Percentiles rank a stretch among this genome's conserved stretches.
Evolutionary conservation across 30 jellyfish, hydroid and myxozoan genomes (phyloP).

Genomic region (Chironex yamaguchii): DNA sequence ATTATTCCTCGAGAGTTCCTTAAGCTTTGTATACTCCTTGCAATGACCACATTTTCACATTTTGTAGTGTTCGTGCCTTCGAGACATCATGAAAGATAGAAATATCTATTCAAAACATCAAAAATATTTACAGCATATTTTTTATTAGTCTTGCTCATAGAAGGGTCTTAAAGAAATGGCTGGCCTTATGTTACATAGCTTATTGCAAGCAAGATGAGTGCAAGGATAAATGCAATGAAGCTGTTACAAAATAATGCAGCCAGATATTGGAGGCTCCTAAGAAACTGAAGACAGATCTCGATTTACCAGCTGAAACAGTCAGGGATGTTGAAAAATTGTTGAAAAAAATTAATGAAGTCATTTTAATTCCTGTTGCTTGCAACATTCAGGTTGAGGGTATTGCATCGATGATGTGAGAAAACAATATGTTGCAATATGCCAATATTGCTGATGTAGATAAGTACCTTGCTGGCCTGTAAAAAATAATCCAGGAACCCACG

Average conservation of each 20-base stretch:
- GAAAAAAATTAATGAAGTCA: too few species aligned
- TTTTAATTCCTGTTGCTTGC: too few species aligned
- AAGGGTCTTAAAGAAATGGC: neutral
- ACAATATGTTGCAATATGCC: too few species aligned
- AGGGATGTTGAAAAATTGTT: too few species aligned
- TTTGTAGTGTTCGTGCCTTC: neutral
- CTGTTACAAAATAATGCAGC: constrained; percentile 2
- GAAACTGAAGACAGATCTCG: constrained; percentile 2
- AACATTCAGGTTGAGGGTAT: too few species aligned
- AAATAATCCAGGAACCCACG: too few species aligned
- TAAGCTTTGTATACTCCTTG: constrained; percentile 4
- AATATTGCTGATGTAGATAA: too few species aligned
- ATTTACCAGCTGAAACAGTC: constrained; percentile 21
- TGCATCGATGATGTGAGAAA: too few species aligned
- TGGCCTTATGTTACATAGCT: constrained; percentile 15
- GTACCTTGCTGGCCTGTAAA: too few species aligned
- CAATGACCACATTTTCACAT: neutral
- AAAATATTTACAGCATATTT: too few species aligned
- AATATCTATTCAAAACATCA: too few species aligned
- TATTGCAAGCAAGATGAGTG: constrained; percentile 16
- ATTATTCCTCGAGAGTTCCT: neutral
- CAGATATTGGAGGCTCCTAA: constrained; percentile 32
- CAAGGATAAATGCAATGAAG: constrained; percentile 3
- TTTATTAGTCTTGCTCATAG: neutral
- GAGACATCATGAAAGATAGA: too few species aligned